Evolutionary conservation across 1,140 invertebrate genomes (phyloP).

Genomic region (Danaus plexippus): DNA sequence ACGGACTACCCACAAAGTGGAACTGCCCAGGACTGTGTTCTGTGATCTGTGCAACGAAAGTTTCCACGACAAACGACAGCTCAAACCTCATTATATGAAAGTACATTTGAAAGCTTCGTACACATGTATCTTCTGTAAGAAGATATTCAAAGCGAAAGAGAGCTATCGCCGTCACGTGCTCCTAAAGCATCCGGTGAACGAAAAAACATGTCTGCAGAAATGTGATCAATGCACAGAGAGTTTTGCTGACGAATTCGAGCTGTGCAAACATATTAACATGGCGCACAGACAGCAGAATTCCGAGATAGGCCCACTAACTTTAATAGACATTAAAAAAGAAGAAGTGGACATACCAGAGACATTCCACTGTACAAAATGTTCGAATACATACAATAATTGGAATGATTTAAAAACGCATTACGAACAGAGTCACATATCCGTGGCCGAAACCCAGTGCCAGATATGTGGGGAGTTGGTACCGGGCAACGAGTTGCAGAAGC

Average conservation of each 20-base stretch:
- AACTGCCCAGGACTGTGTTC: slow-evolving; percentile 47
- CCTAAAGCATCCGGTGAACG: slow-evolving; percentile 41
- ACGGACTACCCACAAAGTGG: slow-evolving; percentile 55
- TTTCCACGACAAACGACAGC: slow-evolving; percentile 51
- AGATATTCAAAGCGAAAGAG: slow-evolving; percentile 58
- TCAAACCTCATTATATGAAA: slow-evolving; percentile 55
- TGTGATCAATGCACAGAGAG: slow-evolving; percentile 47
- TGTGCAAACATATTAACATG: slow-evolving; percentile 48
- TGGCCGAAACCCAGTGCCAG: slow-evolving; percentile 51
- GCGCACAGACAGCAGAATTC: slow-evolving; percentile 26
- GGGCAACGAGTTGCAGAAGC: slow-evolving; percentile 44
- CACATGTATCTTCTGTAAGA: slow-evolving; percentile 51
- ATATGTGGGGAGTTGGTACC: slow-evolving; percentile 55
- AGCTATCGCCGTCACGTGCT: slow-evolving; percentile 53
- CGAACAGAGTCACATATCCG: slow-evolving; percentile 44
- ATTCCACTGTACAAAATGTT: slow-evolving; percentile 56
- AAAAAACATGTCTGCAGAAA: slow-evolving; percentile 32
- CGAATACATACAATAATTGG: slow-evolving; percentile 41
- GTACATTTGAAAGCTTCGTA: slow-evolving; percentile 60
- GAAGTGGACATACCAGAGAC: slow-evolving; percentile 40
- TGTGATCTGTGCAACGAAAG: slow-evolving; percentile 54
- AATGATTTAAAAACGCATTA: slow-evolving; percentile 47
- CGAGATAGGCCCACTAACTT: slow-evolving; percentile 9
- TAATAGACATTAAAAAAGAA: slow-evolving; percentile 41
- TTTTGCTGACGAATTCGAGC: slow-evolving; percentile 52